A percentile compares a stretch with the other conserved stretches of the same genome.
These are phyloP conservation scores for Myrmecobius fasciatus DNA, from an alignment of 2,113 vertebrate genomes.

Conservation along the genomic window DNA sequence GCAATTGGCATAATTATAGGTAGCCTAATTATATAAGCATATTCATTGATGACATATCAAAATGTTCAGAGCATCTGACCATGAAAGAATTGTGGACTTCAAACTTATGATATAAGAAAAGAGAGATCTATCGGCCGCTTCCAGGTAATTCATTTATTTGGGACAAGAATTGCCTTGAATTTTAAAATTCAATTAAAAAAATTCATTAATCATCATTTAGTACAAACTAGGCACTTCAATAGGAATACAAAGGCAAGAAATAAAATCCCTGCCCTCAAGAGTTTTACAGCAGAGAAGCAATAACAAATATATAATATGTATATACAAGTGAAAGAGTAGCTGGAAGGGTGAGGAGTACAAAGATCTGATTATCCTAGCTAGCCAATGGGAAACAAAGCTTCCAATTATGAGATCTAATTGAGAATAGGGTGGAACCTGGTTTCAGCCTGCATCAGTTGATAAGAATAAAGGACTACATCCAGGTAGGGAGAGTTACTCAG, in stretches of 20 bases:
- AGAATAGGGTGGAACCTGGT: background rate
- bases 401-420: background rate
- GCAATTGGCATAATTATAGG: background rate
- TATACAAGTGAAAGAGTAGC: background rate
- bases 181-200: background rate
- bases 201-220: background rate
- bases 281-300: background rate
- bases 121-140: background rate
- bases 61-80: background rate
- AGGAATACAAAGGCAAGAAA: background rate
- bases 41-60: background rate
- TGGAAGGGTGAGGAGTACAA: background rate
- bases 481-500: background rate
- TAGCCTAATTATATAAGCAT: background rate
- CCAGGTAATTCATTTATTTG: background rate
- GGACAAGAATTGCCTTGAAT: background rate
- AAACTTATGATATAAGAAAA: background rate
- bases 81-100: background rate
- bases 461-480: background rate
- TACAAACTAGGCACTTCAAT: background rate
- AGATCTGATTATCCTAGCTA: background rate
- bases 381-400: background rate
- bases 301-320: background rate
- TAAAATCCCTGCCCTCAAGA: background rate
- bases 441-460: background rate